phyloP scores from a whole-genome alignment of 1,140 invertebrate genomes.

The Aphaenogaster ashmeadi region DNA sequence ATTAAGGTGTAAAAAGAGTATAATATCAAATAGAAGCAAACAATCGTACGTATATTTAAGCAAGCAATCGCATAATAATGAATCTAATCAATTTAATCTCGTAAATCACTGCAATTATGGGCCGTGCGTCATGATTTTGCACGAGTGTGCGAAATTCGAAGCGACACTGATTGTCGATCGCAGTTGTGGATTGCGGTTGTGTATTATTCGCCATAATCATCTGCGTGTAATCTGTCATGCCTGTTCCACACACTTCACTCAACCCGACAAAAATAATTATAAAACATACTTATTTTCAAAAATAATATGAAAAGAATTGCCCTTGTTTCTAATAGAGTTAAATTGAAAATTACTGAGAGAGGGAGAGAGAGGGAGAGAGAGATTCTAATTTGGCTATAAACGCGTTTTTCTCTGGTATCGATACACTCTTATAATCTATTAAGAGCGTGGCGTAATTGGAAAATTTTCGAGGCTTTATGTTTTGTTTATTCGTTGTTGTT shows the following conservation, averaged over 20 bases:
- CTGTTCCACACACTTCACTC: neutral
- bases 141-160: neutral
- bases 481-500: too few species aligned
- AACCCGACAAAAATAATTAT: neutral
- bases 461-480: too few species aligned
- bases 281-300: neutral
- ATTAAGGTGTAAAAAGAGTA: neutral
- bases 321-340: too few species aligned
- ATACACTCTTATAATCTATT: too few species aligned
- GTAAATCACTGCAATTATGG: neutral
- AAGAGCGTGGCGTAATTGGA: too few species aligned
- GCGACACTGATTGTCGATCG: constrained; percentile 1
- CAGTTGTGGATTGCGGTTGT: neutral
- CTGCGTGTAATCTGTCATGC: neutral
- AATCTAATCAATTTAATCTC: neutral
- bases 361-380: too few species aligned
- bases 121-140: neutral
- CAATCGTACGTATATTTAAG: neutral
- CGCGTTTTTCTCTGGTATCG: too few species aligned
- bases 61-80: neutral
- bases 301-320: neutral
- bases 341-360: too few species aligned
- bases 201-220: neutral
- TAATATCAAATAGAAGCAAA: neutral
- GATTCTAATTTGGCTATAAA: neutral